Evolutionary conservation across 2,113 vertebrate genomes (phyloP), one percentile per base, ranked within the genome.

Genomic region (Corythaeola cristata): DNA sequence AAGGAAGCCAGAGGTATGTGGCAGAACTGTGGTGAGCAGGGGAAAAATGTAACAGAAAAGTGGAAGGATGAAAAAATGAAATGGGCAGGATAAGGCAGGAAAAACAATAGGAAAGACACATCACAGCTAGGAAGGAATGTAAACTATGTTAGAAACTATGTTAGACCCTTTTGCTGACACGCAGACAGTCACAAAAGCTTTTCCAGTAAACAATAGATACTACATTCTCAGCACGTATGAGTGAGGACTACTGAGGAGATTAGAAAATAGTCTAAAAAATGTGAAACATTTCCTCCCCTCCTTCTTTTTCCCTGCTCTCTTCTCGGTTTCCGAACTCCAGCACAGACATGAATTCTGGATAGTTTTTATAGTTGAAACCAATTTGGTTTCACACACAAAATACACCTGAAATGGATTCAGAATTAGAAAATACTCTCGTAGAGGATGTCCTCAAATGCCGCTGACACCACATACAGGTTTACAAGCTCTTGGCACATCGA

Each of bases 141-240:
- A 49, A 97, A 75, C 73, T 94, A 89, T 95, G 93, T 64, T 56
- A 89, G 84, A 91, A 95, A 71, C 90, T 90, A 9, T 84, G 76
- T 59, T 75, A 60, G 87, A 67, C 39, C 77, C 74, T 74, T 76
- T 58, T 59, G 52, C 82, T 94, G 58, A 77, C 87, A 81, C 41
- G 35, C 59, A 67, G 79, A 47, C 35, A 64, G 56, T 87, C 90
- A 90, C 88, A 94, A 89, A 94, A 93, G 72, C 94, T 83, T 66
- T 95, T 92, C 64, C 73, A 95, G 83, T 84, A 91, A 96, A 96
- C 85, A 95, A 94, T 37, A 93, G 92, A 90, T 92, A 90, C 64
- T 81, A 52, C 73, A 81, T 78, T 94, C 90, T 78, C 45, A 2
- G 64, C 90, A 94, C 37, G 1, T 64, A 68, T 21, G 35, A 89